Percentiles rank a stretch among this genome's conserved stretches.
Conservation (phyloP, 2,113 vertebrate species). For the Misgurnus mizolepis region DNA sequence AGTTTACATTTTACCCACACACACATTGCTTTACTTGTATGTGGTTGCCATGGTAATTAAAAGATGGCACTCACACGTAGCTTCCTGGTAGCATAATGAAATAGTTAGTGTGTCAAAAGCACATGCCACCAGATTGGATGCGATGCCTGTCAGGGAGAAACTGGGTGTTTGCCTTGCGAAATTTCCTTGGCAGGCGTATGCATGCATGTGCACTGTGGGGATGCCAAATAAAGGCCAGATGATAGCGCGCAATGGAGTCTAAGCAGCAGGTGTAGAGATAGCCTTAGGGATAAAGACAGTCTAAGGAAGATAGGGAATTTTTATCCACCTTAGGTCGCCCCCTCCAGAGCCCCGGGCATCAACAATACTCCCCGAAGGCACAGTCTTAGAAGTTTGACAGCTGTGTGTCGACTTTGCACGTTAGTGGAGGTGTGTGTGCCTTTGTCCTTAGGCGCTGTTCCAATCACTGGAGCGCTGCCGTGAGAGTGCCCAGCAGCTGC, state of each 20-base stretch:
- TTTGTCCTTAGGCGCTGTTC: slow-evolving; percentile 67
- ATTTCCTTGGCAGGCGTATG: slow-evolving; percentile 29
- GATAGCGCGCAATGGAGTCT: slow-evolving; percentile 54
- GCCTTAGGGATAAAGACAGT: slow-evolving; percentile 60
- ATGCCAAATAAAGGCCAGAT: slow-evolving; percentile 69
- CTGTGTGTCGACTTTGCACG: slow-evolving; percentile 59
- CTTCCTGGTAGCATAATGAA: slow-evolving; percentile 62
- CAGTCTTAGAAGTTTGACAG: slow-evolving; percentile 67
- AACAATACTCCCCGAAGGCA: slow-evolving; percentile 63
- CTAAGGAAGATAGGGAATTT: slow-evolving; percentile 53
- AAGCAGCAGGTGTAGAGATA: slow-evolving; percentile 65
- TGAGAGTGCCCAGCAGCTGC: slow-evolving; percentile 67
- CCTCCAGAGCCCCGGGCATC: slow-evolving; percentile 65
- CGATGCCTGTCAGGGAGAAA: slow-evolving; percentile 72
- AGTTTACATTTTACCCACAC: slow-evolving; percentile 18
- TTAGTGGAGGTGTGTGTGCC: slow-evolving; percentile 51
- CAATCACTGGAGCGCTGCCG: slow-evolving; percentile 61
- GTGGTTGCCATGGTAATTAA: slow-evolving; percentile 65
- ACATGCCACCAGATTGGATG: slow-evolving; percentile 62
- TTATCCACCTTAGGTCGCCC: slow-evolving; percentile 67
- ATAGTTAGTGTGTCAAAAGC: slow-evolving; percentile 73
- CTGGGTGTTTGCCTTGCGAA: slow-evolving; percentile 40
- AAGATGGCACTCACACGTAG: slow-evolving; percentile 55
- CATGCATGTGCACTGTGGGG: slow-evolving; percentile 64
- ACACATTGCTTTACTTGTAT: slow-evolving; percentile 67